Percentiles rank a stretch among this genome's conserved stretches.
These are phyloP conservation scores for Uloborus diversus DNA, from an alignment of 1,140 invertebrate genomes.

Conservation along the genomic window DNA sequence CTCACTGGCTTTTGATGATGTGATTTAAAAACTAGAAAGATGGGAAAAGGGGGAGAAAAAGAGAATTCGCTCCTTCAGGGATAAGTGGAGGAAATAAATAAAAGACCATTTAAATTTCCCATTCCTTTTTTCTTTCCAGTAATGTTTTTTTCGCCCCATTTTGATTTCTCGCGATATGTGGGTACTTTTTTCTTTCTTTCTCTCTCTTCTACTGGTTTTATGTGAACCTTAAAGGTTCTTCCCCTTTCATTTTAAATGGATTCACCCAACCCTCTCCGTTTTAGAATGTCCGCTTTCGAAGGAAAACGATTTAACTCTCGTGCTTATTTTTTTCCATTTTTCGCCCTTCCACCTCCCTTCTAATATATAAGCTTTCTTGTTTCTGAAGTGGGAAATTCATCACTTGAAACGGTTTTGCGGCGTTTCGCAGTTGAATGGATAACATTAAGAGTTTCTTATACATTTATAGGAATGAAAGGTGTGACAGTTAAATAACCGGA, in stretches of 20 bases:
- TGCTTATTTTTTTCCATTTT: not conserved
- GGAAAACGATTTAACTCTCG: no score
- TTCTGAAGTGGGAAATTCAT: not conserved
- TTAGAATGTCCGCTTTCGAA: no score
- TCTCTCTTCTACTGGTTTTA: not conserved
- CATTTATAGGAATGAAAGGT: no score
- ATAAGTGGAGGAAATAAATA: not conserved
- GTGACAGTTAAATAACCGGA: no score
- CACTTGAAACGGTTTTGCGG: not conserved
- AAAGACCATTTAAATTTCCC: conserved; percentile 20
- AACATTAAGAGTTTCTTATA: no score
- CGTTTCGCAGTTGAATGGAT: no score
- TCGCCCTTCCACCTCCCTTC: not conserved
- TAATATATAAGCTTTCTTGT: not conserved
- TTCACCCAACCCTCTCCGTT: no score
- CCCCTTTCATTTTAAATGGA: no score
- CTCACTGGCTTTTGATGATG: not conserved
- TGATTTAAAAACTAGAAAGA: not conserved
- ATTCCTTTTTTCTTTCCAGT: not conserved
- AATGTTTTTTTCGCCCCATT: not conserved
- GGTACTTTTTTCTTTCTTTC: not conserved
- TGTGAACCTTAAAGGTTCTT: no score
- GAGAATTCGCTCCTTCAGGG: not conserved
- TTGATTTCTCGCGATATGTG: not conserved
- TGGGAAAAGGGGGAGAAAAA: not conserved